A percentile compares a stretch with the other conserved stretches of the same genome.
Conservation (phyloP, 2,888 invertebrate species). For the Lasioglossum marginatum region DNA sequence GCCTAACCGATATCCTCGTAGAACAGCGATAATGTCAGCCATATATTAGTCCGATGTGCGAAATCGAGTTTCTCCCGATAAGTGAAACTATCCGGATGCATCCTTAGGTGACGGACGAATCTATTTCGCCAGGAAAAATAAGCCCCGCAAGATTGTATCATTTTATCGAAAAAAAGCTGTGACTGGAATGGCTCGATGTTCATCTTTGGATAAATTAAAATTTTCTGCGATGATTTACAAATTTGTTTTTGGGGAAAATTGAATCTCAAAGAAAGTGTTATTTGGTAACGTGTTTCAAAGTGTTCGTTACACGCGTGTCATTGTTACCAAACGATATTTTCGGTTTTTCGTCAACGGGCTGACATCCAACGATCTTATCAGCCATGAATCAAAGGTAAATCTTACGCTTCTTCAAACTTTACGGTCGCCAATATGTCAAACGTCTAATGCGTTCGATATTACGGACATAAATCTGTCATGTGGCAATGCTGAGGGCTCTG, state of each 20-base stretch:
- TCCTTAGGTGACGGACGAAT: slow-evolving; percentile 21
- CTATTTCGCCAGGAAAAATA: slow-evolving; percentile 11
- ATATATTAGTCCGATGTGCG: slow-evolving; percentile 32
- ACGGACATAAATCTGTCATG: slow-evolving; percentile 75
- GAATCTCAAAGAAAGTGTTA: too few species aligned
- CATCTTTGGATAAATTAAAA: too few species aligned
- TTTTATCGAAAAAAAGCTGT: not conserved
- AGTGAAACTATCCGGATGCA: slow-evolving; percentile 15
- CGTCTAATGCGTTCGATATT: slow-evolving; percentile 76
- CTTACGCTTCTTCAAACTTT: slow-evolving; percentile 63
- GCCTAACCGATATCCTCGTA: slow-evolving; percentile 22
- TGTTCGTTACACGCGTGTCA: slow-evolving; percentile 23
- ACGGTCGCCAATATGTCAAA: slow-evolving; percentile 73
- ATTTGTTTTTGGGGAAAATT: too few species aligned
- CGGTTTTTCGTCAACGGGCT: slow-evolving; percentile 3
- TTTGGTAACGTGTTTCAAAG: not conserved
- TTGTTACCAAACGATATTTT: not conserved
- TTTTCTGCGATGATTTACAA: too few species aligned
- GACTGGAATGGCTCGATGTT: not conserved
- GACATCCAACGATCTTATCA: slow-evolving; percentile 61
- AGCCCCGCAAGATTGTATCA: not conserved
- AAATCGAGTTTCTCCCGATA: slow-evolving; percentile 26
- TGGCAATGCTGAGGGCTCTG: slow-evolving; percentile 64
- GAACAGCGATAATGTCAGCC: slow-evolving; percentile 37
- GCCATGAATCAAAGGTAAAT: slow-evolving; percentile 63